Base-by-base conservation (phyloP, 2,797 vertebrate species). In the Syndactyla subalaris region DNA sequence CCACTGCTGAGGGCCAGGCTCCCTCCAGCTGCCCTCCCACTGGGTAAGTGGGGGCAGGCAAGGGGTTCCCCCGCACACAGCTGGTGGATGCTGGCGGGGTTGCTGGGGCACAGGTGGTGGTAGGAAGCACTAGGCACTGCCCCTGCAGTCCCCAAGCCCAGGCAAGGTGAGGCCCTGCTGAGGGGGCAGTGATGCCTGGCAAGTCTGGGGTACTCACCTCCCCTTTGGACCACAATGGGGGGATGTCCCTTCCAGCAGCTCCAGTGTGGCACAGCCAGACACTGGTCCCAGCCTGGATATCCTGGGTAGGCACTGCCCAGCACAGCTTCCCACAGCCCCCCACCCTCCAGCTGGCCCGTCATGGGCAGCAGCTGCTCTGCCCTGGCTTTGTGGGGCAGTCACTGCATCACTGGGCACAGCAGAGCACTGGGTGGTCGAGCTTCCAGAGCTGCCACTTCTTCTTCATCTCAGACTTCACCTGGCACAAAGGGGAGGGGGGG, bases 391-490 rank as follows among this genome's bases (percentile, higher is more conserved):
- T 0, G 1, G 65, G n/a, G 63, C 29, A 1, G 18, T 23, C 32
- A 5, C 39, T 3, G 0, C 36, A 7, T 98, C 98, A 98, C 93
- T 97, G 98, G 75, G 95, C 72, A 39, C 98, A 98, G 89, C 98
- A 98, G 21, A 97, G 57, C 3, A n/a, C 81, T 0, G 95, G 96
- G 30, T 97, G 86, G 62, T 98, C 96, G 9, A 95, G 94, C 73
- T 98, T 98, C 98, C 98, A 98, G 86, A 97, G 97, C 86, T 94
- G 95, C 94, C 98, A 95, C 73, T 98, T 98, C 96, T 98, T 98
- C 96, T 88, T 98, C 93, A 99, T 95, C 96, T 99, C 98, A 0
- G 97, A 97, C 79, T 98, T 98, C 46, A 98, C 98, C 98, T 99
- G 96, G 43, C 92, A 0, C 0, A 30, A 49, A 6, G 14, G 20